Base-by-base conservation (phyloP, 2,113 vertebrate genomes). In the Tragelaphus scriptus region DNA sequence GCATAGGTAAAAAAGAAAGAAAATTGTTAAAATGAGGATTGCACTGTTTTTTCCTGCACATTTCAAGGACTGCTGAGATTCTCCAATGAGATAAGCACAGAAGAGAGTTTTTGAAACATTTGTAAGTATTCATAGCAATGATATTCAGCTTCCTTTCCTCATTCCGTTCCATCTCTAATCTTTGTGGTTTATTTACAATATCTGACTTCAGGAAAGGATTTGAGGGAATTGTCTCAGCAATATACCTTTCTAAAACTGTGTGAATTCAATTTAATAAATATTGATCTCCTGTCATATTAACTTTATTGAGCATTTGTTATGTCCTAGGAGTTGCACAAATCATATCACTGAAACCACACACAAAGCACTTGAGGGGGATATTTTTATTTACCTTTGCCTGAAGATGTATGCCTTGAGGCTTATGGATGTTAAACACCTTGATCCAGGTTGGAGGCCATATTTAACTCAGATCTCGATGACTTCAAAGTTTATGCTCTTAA, bases 221-320 rank as follows among this genome's bases (percentile, higher is more conserved):
- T 84, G 86, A 94, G 40, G 26, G 25, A 80, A 86, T 91, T 94
- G 71, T 93, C 25, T 89, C 58, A 88, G 56, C 26, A 90, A 90
- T 95, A 95, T 80, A 79, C 13, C 84, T 97, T 86, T 93, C 49
- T 82, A 90, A 97, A 97, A 80, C 36, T 61, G 36, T 82, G 11
- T 49, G 23, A 92, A 90, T 88, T 96, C 51, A 85, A 85, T 80
- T 92, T 92, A 88, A 93, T 90, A 95, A 90, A 53, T 55, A 94
- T 92, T 80, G 88, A 96, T 97, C 25, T 86, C 23, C 51, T 95
- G 65, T 32, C 53, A 71, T 79, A 68, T 92, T 92, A 97, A 95
- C 53, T 77, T 88, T 59, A 96, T 88, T 92, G 93, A 94, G 40
- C 32, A 90, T 90, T 79, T 80, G 47, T 36, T 90, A 94, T 96